Evolutionary conservation across 2,797 vertebrate species (phyloP), one percentile per base, ranked within the genome.

Genomic region (Paguma larvata): DNA sequence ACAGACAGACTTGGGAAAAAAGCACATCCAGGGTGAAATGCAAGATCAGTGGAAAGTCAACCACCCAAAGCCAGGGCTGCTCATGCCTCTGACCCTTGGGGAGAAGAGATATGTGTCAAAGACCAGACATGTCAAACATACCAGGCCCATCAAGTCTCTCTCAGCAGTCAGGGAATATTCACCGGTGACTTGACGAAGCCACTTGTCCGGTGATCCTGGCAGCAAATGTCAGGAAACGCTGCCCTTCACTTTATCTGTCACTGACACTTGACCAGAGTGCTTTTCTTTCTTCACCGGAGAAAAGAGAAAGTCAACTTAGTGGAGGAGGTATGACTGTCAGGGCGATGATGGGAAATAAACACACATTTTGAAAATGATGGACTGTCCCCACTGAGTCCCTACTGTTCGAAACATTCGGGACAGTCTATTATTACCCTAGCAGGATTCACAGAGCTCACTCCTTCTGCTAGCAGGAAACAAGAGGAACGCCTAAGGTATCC

Each of bases 181-280:
- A 96, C 53, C 0, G 0, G 10, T 46, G 63, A 32, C 89, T 68
- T 34, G 38, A 91, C 70, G 23, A 88, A 94, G 93, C 65, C 95
- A 70, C 53, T 87, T 80, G 30, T 84, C 86, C 85, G 88, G 68
- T 51, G 83, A 95, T 82, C 19, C 41, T 73, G 78, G 77, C 70
- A 97, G 89, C 70, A 85, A 89, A 91, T 91, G 91, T 94, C 94
- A 97, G 72, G 83, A 95, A 91, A 91, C 2, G 5, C 63, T 85
- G 91, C 85, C 79, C 91, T 97, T 95, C 92, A 86, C n/a, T 91
- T 96, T 68, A 73, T 93, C 88, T 94, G 85, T 78, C 75, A 80
- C 83, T 97, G 94, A 97, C 94, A 95, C 32, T 95, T 91, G 84
- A 93, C 89, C 84, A 48, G 30, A 78, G 23, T 67, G 16, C 41